Percentiles rank a stretch among this genome's conserved stretches.
These are phyloP conservation scores for Prunella fulvescens DNA, from an alignment of 2,113 vertebrate species.

Conservation along the genomic window DNA sequence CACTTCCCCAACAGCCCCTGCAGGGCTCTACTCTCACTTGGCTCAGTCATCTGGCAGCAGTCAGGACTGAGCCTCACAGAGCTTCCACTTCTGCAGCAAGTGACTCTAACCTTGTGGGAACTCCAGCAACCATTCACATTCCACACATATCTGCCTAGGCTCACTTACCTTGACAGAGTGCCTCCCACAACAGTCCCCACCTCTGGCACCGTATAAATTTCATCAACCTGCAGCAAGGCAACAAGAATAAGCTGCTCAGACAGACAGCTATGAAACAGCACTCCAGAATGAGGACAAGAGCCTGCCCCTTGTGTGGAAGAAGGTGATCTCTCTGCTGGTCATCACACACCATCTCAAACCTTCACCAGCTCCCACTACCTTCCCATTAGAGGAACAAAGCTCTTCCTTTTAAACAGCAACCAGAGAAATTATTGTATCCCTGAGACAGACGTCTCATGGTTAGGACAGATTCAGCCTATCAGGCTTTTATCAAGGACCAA, in stretches of 20 bases:
- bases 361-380: neutral
- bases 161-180: slow-evolving; percentile 90
- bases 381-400: neutral
- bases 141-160: neutral
- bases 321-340: neutral
- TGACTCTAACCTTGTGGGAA: neutral
- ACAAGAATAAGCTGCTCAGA: slow-evolving; percentile 40
- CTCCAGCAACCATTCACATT: neutral
- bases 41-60: neutral
- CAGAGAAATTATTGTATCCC: neutral
- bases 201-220: slow-evolving; percentile 97
- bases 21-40: neutral
- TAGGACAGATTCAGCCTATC: neutral
- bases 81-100: neutral
- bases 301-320: fast-evolving
- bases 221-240: slow-evolving; percentile 86
- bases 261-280: neutral
- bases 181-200: slow-evolving; percentile 98
- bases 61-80: neutral
- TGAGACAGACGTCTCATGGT: neutral
- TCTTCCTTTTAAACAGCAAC: neutral
- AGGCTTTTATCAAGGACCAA: neutral
- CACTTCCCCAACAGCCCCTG: neutral
- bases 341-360: neutral
- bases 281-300: neutral